Conservation (phyloP, 2,888 invertebrate species). For the Branchellion lobata region DNA sequence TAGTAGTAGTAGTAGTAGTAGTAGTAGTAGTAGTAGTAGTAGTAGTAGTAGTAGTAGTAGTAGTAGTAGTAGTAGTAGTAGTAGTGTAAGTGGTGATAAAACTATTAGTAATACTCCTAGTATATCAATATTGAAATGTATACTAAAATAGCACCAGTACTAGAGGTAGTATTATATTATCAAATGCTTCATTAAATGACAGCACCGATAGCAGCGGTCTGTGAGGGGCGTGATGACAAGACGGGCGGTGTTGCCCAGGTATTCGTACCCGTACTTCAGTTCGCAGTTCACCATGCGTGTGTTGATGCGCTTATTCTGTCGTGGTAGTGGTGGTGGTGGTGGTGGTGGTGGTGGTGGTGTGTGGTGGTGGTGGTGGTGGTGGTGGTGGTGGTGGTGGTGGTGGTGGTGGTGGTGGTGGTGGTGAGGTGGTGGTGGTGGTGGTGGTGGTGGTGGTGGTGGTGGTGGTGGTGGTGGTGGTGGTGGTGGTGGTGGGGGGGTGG, state of each 20-base stretch:
- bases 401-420: too few relatives aligned
- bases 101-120: conserved; percentile 4
- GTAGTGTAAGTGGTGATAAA: neutral
- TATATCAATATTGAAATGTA: too few relatives aligned
- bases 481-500: too few relatives aligned
- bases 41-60: conserved; percentile 36
- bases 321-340: neutral
- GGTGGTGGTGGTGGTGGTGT: too few relatives aligned
- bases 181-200: neutral
- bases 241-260: conserved; percentile 89
- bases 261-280: conserved; percentile 81
- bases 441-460: too few relatives aligned
- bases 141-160: too few relatives aligned
- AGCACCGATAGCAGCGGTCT: conserved; percentile 65
- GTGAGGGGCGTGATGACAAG: conserved; percentile 91
- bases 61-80: conserved; percentile 24
- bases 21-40: conserved; percentile 40
- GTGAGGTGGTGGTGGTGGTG: too few relatives aligned
- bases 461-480: too few relatives aligned
- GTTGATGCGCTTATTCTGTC: conserved; percentile 30
- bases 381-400: too few relatives aligned
- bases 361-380: too few relatives aligned
- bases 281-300: conserved; percentile 46
- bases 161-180: too few relatives aligned
- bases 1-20: conserved; percentile 40